A percentile compares a stretch with the other conserved stretches of the same genome.
phyloP scores from a whole-genome alignment of 2,113 vertebrate genomes.

The Mugil cephalus region DNA sequence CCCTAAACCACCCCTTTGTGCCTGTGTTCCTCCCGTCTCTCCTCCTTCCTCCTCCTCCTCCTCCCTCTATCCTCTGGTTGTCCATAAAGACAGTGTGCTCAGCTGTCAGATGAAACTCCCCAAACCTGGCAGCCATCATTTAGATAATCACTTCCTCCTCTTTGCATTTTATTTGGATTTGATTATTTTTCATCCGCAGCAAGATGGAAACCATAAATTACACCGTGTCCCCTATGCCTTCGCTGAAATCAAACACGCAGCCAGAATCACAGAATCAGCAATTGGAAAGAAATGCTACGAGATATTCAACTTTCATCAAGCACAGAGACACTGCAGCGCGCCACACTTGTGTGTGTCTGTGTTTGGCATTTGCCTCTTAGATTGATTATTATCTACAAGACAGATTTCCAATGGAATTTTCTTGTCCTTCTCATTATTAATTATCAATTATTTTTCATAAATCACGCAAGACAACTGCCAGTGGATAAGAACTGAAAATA shows the following conservation, averaged over 20 bases:
- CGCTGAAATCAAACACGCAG: conserved; percentile 66
- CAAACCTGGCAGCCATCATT: conserved; percentile 80
- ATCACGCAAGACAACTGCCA: too few species aligned
- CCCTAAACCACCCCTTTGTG: conserved; percentile 90
- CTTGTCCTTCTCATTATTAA: too few species aligned
- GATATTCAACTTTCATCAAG: conserved; percentile 39
- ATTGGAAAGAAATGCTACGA: conserved; percentile 43
- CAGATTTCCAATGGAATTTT: too few species aligned
- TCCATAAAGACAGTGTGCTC: conserved; percentile 82
- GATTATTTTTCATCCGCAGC: conserved; percentile 80
- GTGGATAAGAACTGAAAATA: too few species aligned
- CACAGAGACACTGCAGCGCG: background rate
- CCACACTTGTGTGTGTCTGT: background rate
- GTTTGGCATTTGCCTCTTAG: background rate
- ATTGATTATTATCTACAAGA: too few species aligned
- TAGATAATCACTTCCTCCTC: conserved; percentile 81
- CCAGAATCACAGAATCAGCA: conserved; percentile 69
- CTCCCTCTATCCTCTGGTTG: conserved; percentile 68
- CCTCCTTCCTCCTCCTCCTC: conserved; percentile 89
- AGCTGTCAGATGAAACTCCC: conserved; percentile 81
- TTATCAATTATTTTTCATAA: too few species aligned
- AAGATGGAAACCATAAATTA: conserved; percentile 82
- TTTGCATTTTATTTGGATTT: conserved; percentile 83
- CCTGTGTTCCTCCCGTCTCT: conserved; percentile 79
- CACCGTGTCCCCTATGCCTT: conserved; percentile 68